Evolutionary conservation across 2,888 invertebrate genomes (phyloP).

Genomic region (Rhabditoides inermis): DNA sequence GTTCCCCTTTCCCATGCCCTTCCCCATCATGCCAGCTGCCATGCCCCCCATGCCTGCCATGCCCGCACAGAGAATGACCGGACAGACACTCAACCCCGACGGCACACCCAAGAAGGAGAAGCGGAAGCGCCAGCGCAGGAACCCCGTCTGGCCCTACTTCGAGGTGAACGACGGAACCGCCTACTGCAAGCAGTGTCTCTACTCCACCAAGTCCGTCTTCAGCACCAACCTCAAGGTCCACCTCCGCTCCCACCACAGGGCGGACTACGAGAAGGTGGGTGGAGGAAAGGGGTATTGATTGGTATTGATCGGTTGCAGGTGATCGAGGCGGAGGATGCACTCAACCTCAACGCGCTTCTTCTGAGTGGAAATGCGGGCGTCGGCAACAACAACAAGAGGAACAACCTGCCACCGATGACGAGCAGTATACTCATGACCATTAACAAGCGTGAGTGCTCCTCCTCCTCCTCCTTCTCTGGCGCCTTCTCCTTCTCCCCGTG

Average conservation of each 20-base stretch:
- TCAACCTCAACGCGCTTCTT: conserved; percentile 33
- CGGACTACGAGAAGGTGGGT: conserved; percentile 38
- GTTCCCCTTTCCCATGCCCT: neutral
- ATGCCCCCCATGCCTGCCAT: neutral
- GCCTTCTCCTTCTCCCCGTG: neutral
- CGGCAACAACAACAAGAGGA: conserved; percentile 16
- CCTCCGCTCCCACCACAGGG: conserved; percentile 41
- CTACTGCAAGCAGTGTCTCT: conserved; percentile 41
- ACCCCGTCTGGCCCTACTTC: conserved; percentile 47
- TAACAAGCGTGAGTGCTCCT: conserved; percentile 24
- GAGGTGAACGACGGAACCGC: conserved; percentile 38
- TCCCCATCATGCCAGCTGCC: neutral
- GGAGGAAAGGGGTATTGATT: neutral
- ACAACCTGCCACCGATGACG: conserved; percentile 33
- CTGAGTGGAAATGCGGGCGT: conserved; percentile 31
- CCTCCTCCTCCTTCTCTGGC: neutral
- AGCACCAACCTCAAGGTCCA: conserved; percentile 47
- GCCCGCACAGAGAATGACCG: neutral
- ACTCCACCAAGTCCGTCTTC: conserved; percentile 43
- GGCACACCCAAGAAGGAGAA: conserved; percentile 24
- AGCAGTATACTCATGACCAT: conserved; percentile 35
- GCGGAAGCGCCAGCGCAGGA: conserved; percentile 39
- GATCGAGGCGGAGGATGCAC: conserved; percentile 39
- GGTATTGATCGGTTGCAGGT: conserved; percentile 21
- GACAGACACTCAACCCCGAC: conserved; percentile 7